Conservation (phyloP, 2,113 vertebrate species). For the Turnix velox region DNA sequence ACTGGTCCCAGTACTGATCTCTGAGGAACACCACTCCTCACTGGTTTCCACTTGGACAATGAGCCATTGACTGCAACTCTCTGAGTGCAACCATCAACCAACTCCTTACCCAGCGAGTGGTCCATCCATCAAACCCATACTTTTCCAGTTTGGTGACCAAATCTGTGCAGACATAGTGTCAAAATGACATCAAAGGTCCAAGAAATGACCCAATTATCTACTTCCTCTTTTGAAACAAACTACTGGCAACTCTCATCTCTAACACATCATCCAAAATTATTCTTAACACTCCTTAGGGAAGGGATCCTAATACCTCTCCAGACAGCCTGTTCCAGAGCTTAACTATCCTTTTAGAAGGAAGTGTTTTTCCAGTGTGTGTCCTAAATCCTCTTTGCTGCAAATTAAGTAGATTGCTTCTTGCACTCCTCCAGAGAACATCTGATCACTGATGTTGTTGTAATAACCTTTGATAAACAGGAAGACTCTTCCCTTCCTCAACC, state of each 20-base stretch:
- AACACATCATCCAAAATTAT: background rate
- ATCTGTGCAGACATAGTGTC: background rate
- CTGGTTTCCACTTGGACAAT: too few relatives aligned
- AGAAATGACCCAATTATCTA: background rate
- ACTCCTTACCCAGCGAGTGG: too few relatives aligned
- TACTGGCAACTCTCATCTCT: background rate
- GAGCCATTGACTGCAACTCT: too few relatives aligned
- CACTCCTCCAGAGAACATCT: background rate
- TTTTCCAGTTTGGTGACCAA: too few relatives aligned
- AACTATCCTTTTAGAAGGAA: background rate
- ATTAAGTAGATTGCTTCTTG: slow-evolving; percentile 7
- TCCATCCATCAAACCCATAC: too few relatives aligned
- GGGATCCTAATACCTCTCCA: background rate
- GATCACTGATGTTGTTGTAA: background rate
- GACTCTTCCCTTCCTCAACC: background rate
- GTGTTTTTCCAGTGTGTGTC: background rate
- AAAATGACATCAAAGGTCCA: background rate
- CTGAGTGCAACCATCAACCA: too few relatives aligned
- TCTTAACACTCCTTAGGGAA: background rate
- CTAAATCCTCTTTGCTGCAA: slow-evolving; percentile 35
- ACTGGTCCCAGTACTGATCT: too few relatives aligned
- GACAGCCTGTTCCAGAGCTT: background rate
- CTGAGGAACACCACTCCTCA: too few relatives aligned
- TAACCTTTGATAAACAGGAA: background rate
- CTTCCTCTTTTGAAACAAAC: background rate